Evolutionary conservation across 1,140 invertebrate genomes (phyloP).

Genomic region (Drosophila pallidifrons): DNA sequence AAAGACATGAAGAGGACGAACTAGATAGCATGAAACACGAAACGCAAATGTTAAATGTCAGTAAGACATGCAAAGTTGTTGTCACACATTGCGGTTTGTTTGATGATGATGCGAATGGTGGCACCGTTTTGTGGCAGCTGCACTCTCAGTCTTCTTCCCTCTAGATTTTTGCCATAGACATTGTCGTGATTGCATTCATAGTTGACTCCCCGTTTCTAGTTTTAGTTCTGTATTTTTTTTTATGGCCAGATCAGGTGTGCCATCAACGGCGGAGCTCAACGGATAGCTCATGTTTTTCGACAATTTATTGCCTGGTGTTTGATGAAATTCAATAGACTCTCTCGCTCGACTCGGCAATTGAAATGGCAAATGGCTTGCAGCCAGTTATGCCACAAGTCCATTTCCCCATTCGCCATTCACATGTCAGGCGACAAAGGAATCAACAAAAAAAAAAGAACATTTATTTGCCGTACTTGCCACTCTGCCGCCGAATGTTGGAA

Average conservation of each 20-base stretch:
- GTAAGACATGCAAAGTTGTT: constrained; percentile 79
- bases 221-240: neutral
- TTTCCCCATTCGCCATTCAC: neutral
- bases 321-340: constrained; percentile 69
- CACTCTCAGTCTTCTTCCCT: constrained; percentile 10
- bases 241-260: constrained; percentile 24
- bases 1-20: constrained; percentile 12
- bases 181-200: constrained; percentile 32
- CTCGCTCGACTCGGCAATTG: constrained; percentile 37
- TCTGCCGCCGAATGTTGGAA: neutral
- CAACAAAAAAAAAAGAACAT: neutral
- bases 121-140: constrained; percentile 30
- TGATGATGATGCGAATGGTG: constrained; percentile 47
- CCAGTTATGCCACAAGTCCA: constrained; percentile 2
- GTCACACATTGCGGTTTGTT: constrained; percentile 72
- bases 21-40: constrained; percentile 68
- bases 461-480: constrained; percentile 13
- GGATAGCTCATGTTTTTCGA: constrained; percentile 57
- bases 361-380: constrained; percentile 58
- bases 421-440: neutral
- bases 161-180: constrained; percentile 13
- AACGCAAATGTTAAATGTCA: constrained; percentile 80
- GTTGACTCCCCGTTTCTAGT: neutral
- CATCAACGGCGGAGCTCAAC: neutral
- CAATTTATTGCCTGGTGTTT: constrained; percentile 78